Conservation (phyloP, 2,888 invertebrate species). For the Scaptodrosophila latifasciaeformis region DNA sequence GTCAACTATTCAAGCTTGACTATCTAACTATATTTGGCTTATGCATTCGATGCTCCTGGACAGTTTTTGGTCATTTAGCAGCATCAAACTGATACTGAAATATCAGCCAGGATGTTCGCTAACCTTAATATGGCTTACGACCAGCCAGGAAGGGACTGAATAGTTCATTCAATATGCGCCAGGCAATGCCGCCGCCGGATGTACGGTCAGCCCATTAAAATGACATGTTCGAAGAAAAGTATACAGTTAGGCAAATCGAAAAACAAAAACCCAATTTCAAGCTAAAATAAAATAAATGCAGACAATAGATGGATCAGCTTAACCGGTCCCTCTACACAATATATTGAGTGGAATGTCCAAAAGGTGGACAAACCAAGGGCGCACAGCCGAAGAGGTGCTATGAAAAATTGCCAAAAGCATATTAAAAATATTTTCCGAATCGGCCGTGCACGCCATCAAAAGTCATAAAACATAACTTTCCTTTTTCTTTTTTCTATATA, state of each 20-base stretch:
- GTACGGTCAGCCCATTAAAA: constrained; percentile 1
- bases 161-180: constrained; percentile 43
- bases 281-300: constrained; percentile 25
- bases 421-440: constrained; percentile 63
- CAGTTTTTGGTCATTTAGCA: not conserved
- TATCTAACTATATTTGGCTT: no score
- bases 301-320: no score
- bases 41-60: not conserved
- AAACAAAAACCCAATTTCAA: constrained; percentile 4
- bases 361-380: not conserved
- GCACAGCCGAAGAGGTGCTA: not conserved
- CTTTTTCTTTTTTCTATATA: no score
- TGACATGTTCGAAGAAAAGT: no score
- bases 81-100: not conserved
- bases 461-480: constrained; percentile 66
- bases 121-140: not conserved
- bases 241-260: no score
- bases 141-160: not conserved
- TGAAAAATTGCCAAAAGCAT: no score
- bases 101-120: not conserved
- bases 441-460: constrained; percentile 30
- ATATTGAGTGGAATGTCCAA: not conserved
- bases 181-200: constrained; percentile 23
- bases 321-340: no score
- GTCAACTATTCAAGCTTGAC: no score